Conservation (phyloP, 2,113 vertebrate genomes). For the Corythornis cristatus region DNA sequence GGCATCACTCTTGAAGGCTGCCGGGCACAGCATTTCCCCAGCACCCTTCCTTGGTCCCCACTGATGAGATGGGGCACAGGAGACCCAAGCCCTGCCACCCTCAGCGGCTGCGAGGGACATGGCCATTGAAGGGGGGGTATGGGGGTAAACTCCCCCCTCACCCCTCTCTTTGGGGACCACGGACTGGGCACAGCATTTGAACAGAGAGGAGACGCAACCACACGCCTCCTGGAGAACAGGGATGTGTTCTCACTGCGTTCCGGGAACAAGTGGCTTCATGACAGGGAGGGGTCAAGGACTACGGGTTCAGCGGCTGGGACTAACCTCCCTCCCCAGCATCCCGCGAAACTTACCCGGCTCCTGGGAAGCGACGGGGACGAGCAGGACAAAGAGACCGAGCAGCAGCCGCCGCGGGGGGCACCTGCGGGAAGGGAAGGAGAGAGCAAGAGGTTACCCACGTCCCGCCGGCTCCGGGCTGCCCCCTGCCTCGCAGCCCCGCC, state of each 20-base stretch:
- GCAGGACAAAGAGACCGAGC: slow-evolving; percentile 51
- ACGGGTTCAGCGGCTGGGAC: neutral
- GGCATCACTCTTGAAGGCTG: neutral
- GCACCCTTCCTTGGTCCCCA: neutral
- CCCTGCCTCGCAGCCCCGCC: neutral
- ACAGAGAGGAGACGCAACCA: neutral
- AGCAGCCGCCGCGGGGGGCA: slow-evolving; percentile 15
- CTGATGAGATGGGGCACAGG: neutral
- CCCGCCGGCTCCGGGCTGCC: neutral
- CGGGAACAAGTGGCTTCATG: neutral
- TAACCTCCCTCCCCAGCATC: neutral
- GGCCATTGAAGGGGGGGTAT: neutral
- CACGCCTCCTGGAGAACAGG: neutral
- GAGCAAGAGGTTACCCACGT: neutral
- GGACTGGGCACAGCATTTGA: accelerated
- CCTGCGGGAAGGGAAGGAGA: neutral
- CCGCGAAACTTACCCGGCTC: slow-evolving; percentile 22
- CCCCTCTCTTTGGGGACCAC: neutral
- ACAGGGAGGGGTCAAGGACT: neutral
- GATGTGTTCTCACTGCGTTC: neutral
- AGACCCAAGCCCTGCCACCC: neutral
- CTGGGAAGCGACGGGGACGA: neutral
- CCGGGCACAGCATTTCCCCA: accelerated
- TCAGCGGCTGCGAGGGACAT: neutral
- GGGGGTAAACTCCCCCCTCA: neutral